phyloP scores from a whole-genome alignment of 2,113 vertebrate genomes.

The Nestor notabilis region DNA sequence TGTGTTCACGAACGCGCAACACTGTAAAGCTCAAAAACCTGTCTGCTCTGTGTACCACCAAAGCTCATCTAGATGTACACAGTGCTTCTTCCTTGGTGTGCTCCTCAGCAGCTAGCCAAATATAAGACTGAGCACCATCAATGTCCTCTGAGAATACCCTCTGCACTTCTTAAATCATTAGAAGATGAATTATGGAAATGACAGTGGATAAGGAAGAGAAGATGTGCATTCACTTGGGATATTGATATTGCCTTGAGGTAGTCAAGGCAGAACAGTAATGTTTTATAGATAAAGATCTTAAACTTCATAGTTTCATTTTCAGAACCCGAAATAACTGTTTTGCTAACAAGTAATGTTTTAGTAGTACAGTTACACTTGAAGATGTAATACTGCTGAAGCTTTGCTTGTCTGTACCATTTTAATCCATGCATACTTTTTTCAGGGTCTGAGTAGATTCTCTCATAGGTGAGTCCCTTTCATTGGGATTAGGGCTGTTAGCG shows the following conservation, averaged over 20 bases:
- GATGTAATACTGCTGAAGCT: not conserved
- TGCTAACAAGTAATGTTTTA: not conserved
- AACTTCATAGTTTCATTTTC: not conserved
- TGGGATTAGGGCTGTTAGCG: rapidly evolving
- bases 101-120: not conserved
- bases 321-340: not conserved
- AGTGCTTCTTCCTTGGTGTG: not conserved
- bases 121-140: not conserved
- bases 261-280: not conserved
- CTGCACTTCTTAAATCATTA: not conserved
- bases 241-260: not conserved
- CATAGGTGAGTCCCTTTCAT: not conserved
- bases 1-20: not conserved
- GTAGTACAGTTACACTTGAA: not conserved
- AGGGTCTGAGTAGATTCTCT: not conserved
- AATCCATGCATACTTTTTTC: not conserved
- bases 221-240: not conserved
- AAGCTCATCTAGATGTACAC: not conserved
- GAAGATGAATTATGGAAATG: not conserved
- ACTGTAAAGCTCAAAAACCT: not conserved
- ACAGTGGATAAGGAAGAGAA: not conserved
- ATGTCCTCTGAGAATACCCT: not conserved
- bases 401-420: not conserved
- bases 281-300: not conserved
- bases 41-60: not conserved